Percentiles rank a stretch among this genome's conserved stretches.
Evolutionary conservation across 2,797 vertebrate genomes (phyloP).

Genomic region (Acanthurus tractus): DNA sequence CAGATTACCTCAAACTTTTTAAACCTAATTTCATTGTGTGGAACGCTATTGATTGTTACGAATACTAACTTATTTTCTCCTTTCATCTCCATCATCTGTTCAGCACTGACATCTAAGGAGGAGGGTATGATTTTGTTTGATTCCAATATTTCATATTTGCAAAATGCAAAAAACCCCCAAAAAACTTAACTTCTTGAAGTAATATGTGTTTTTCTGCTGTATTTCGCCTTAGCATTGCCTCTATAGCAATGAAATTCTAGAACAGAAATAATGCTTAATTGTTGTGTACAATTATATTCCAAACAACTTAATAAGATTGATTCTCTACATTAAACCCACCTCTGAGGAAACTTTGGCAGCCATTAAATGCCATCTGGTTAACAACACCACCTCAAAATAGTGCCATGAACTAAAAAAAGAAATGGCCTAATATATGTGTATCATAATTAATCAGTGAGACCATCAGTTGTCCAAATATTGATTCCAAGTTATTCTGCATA

Average conservation of each 20-base stretch:
- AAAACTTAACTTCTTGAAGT: not conserved
- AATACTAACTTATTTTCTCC: conserved; percentile 21
- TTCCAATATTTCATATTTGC: conserved; percentile 4
- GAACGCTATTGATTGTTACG: not conserved
- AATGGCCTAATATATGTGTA: too few species aligned
- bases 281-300: too few species aligned
- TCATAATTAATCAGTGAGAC: not conserved
- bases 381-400: too few species aligned
- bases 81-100: conserved; percentile 24
- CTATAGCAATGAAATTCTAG: not conserved
- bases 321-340: too few species aligned
- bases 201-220: not conserved
- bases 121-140: conserved; percentile 57
- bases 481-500: not conserved
- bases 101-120: conserved; percentile 62
- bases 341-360: too few species aligned
- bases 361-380: too few species aligned
- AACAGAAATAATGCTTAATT: too few species aligned
- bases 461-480: not conserved
- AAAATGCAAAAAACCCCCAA: not conserved
- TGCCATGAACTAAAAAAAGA: too few species aligned
- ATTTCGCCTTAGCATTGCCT: not conserved
- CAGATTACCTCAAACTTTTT: not conserved
- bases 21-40: not conserved
- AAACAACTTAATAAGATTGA: too few species aligned